Conservation (phyloP, 2,888 invertebrate species). For the Phymatocera aterrima region DNA sequence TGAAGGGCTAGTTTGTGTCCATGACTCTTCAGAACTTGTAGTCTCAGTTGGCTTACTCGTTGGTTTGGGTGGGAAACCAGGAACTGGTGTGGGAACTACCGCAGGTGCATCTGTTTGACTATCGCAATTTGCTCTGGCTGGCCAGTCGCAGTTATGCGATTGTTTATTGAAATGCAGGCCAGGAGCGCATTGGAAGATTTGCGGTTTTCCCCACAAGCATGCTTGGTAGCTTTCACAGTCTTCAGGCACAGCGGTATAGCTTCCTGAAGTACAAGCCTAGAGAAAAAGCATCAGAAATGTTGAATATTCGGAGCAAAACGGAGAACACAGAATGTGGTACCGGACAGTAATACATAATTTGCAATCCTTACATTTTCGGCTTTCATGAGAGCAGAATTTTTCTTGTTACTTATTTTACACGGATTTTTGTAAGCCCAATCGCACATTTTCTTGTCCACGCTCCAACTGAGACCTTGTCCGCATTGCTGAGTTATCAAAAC, state of each 20-base stretch:
- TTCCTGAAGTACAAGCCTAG: constrained; percentile 64
- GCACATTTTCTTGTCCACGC: constrained; percentile 81
- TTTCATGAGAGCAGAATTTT: not conserved
- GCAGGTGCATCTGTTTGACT: constrained; percentile 55
- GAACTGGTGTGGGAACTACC: constrained; percentile 66
- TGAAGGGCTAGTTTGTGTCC: constrained; percentile 60
- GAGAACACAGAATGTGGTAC: not conserved
- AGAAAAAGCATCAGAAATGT: not conserved
- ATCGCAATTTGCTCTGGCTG: constrained; percentile 80
- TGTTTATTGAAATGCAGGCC: constrained; percentile 85
- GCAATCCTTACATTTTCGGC: not conserved
- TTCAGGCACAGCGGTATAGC: constrained; percentile 74
- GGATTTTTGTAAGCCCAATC: constrained; percentile 83
- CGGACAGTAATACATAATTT: not conserved
- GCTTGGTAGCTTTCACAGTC: constrained; percentile 86
- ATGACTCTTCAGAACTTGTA: constrained; percentile 59
- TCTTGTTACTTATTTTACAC: constrained; percentile 55
- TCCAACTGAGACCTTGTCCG: constrained; percentile 87
- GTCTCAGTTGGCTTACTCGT: constrained; percentile 58
- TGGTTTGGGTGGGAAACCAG: constrained; percentile 53
- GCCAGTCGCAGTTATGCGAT: constrained; percentile 86
- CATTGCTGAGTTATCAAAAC: constrained; percentile 83
- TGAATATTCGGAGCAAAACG: not conserved
- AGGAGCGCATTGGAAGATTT: constrained; percentile 85
- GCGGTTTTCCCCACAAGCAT: constrained; percentile 87